These are phyloP conservation scores for Pyxicephalus adspersus DNA, from an alignment of 2,113 vertebrate genomes.

Conservation along the genomic window DNA sequence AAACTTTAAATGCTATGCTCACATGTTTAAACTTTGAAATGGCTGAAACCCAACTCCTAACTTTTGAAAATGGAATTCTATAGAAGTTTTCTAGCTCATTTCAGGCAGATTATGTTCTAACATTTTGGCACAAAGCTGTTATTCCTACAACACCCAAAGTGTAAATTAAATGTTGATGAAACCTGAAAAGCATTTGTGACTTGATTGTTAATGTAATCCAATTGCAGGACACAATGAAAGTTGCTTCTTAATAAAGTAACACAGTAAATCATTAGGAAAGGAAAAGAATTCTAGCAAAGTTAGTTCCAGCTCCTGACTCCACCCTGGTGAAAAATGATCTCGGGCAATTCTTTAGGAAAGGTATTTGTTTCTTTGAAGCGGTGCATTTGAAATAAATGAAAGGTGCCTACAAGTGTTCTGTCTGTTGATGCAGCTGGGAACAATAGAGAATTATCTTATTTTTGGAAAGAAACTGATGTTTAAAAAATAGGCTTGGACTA, in stretches of 20 bases:
- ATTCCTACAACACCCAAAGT: slow-evolving; percentile 17
- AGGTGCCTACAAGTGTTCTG: slow-evolving; percentile 41
- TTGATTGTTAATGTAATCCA: slow-evolving; percentile 10
- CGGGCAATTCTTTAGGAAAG: slow-evolving; percentile 26
- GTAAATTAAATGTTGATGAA: slow-evolving; percentile 22
- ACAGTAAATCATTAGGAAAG: neutral
- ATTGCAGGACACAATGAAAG: neutral
- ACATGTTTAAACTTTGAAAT: slow-evolving; percentile 19
- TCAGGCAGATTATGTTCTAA: slow-evolving; percentile 11
- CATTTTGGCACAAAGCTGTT: slow-evolving; percentile 3
- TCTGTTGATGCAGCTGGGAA: slow-evolving; percentile 57
- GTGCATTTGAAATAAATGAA: slow-evolving; percentile 53
- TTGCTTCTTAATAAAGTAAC: neutral
- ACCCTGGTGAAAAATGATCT: slow-evolving; percentile 48
- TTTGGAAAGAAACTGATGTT: slow-evolving; percentile 55
- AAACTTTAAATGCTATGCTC: neutral
- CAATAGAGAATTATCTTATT: slow-evolving; percentile 56
- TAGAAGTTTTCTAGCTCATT: slow-evolving; percentile 30
- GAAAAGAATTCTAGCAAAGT: slow-evolving; percentile 1
- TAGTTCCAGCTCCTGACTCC: slow-evolving; percentile 22
- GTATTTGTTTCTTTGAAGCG: slow-evolving; percentile 48
- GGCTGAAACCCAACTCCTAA: slow-evolving; percentile 35
- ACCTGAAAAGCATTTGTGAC: neutral
- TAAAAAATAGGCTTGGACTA: slow-evolving; percentile 41
- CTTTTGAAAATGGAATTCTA: neutral